phyloP scores from a whole-genome alignment of 1,140 invertebrate species.

The Anadara kagoshimensis region DNA sequence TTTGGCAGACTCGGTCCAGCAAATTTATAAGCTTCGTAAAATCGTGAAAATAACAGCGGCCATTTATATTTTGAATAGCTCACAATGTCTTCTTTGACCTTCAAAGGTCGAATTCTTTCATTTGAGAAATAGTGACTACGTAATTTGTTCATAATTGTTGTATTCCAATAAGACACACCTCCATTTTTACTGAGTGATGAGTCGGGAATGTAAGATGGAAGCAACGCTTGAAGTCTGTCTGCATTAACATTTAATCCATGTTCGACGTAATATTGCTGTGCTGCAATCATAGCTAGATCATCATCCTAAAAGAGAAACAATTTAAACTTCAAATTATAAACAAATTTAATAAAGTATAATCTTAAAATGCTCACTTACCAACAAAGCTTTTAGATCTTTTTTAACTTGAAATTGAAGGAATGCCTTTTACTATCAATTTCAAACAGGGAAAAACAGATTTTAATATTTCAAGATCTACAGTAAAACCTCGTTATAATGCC shows the following conservation, averaged over 20 bases:
- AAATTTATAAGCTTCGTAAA: conserved; percentile 77
- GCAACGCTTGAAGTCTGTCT: conserved; percentile 89
- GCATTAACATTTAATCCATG: conserved; percentile 91
- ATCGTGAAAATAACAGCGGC: conserved; percentile 97
- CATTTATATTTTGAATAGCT: conserved; percentile 99
- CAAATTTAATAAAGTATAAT: no score
- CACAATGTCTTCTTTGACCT: conserved; percentile 99
- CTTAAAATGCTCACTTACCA: no score
- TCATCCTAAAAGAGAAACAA: conserved; percentile 82
- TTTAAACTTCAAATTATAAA: neutral
- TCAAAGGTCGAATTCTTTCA: conserved; percentile 76
- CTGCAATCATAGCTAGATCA: conserved; percentile 98
- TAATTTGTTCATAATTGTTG: conserved; percentile 57
- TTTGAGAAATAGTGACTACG: conserved; percentile 65
- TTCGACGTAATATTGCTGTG: conserved; percentile 99
- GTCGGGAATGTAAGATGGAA: conserved; percentile 98
- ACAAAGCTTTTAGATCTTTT: no score
- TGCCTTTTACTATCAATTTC: no score
- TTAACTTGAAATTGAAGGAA: no score
- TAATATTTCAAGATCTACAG: no score
- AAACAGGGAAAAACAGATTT: no score
- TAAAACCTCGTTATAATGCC: no score
- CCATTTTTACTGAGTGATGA: conserved; percentile 82
- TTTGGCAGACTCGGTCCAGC: conserved; percentile 97
- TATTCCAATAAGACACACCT: conserved; percentile 57